Conservation (phyloP, 2,797 vertebrate genomes). For the Sparidentex hasta region DNA sequence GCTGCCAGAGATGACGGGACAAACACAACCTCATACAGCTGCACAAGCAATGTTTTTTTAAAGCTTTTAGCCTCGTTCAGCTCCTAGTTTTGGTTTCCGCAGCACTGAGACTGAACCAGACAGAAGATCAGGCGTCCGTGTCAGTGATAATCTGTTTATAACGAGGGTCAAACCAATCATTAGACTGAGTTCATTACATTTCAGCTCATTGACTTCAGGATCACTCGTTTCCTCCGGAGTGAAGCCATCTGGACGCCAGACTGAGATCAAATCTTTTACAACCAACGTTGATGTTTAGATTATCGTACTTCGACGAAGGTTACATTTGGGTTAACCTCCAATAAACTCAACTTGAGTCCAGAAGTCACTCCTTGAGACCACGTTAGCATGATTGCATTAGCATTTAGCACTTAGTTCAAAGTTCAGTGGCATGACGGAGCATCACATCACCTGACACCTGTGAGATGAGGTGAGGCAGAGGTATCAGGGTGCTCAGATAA, state of each 20-base stretch:
- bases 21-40: neutral
- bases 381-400: neutral
- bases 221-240: neutral
- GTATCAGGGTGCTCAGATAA: neutral
- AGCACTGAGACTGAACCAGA: neutral
- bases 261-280: too few species aligned
- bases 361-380: too few species aligned
- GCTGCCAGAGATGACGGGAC: neutral
- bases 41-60: neutral
- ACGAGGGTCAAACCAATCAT: slow-evolving; percentile 43
- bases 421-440: too few species aligned
- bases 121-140: neutral
- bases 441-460: too few species aligned
- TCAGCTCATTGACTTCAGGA: slow-evolving; percentile 28
- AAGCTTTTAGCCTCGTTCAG: slow-evolving; percentile 1
- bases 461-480: too few species aligned
- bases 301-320: too few species aligned
- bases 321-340: too few species aligned
- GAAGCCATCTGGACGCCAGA: slow-evolving; percentile 12
- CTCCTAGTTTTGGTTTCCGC: neutral
- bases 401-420: neutral
- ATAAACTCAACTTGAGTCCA: too few species aligned
- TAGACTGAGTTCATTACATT: slow-evolving; percentile 29
- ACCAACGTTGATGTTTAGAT: too few species aligned
- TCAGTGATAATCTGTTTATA: neutral